Percentiles rank a stretch among this genome's conserved stretches.
Evolutionary conservation across 2,888 invertebrate genomes (phyloP).

Genomic region (Sinotaia quadrata): DNA sequence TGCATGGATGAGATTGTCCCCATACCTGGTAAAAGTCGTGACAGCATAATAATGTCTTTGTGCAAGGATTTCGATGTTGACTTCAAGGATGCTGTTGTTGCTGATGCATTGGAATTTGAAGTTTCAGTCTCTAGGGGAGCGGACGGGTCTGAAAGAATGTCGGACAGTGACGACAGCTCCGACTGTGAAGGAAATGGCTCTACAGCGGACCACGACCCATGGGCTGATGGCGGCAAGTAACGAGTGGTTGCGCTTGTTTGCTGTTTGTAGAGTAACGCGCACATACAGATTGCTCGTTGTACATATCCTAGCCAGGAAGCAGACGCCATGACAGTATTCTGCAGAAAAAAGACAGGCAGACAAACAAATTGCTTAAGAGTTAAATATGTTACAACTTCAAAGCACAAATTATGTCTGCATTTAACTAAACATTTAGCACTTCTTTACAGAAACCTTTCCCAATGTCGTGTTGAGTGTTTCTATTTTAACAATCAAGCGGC

Average conservation of each 20-base stretch:
- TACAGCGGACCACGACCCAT: neutral
- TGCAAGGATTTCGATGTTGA: slow-evolving; percentile 4
- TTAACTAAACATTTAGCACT: neutral
- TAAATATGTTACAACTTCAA: too few species aligned
- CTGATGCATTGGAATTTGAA: neutral
- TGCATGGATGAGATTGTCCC: too few species aligned
- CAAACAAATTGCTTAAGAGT: too few species aligned
- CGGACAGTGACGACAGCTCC: neutral
- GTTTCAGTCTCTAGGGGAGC: neutral
- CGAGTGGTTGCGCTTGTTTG: slow-evolving; percentile 9
- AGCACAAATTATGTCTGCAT: too few species aligned
- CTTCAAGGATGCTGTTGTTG: neutral
- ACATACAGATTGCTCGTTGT: neutral
- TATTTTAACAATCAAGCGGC: too few species aligned
- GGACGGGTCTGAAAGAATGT: neutral
- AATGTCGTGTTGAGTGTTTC: too few species aligned
- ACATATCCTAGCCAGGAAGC: neutral
- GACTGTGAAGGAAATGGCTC: neutral
- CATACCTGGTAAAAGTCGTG: slow-evolving; percentile 13
- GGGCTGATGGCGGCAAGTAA: slow-evolving; percentile 19
- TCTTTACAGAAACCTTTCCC: too few species aligned
- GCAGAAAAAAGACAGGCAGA: too few species aligned
- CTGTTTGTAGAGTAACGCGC: neutral
- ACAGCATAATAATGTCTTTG: slow-evolving; percentile 8
- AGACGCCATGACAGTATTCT: neutral